Conservation (phyloP, 2,888 invertebrate genomes). For the Chironomus tentans region DNA sequence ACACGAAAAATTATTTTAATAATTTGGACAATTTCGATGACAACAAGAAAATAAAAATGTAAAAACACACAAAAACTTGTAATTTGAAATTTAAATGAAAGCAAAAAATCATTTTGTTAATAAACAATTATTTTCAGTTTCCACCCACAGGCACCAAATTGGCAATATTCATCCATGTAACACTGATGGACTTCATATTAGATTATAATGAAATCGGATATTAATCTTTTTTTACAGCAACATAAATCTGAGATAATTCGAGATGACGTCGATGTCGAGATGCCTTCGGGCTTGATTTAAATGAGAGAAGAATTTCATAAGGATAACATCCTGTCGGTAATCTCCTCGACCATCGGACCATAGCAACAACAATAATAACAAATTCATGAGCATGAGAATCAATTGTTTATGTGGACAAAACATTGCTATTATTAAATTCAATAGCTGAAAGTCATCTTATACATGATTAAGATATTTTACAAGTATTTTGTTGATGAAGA, state of each 20-base stretch:
- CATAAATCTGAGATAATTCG: background rate
- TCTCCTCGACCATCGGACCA: too few species aligned
- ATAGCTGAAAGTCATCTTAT: too few species aligned
- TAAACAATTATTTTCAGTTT: background rate
- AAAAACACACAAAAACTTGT: background rate
- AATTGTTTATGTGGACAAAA: too few species aligned
- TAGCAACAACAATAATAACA: too few species aligned
- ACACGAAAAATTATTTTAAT: background rate
- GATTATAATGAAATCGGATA: background rate
- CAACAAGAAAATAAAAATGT: background rate
- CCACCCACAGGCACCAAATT: background rate
- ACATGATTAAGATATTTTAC: too few species aligned
- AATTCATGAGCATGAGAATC: too few species aligned
- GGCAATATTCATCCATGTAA: background rate
- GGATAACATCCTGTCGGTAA: too few species aligned
- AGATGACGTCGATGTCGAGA: background rate
- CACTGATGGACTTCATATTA: background rate
- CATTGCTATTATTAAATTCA: too few species aligned
- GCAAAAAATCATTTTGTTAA: background rate
- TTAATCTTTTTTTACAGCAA: background rate
- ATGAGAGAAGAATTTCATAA: background rate
- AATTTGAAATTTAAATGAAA: too few species aligned
- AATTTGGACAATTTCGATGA: too few species aligned
- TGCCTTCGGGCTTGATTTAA: background rate
- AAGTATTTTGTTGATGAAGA: too few species aligned